Evolutionary conservation across 2,888 invertebrate species (phyloP).

Genomic region (Ormyrus nitidulus): DNA sequence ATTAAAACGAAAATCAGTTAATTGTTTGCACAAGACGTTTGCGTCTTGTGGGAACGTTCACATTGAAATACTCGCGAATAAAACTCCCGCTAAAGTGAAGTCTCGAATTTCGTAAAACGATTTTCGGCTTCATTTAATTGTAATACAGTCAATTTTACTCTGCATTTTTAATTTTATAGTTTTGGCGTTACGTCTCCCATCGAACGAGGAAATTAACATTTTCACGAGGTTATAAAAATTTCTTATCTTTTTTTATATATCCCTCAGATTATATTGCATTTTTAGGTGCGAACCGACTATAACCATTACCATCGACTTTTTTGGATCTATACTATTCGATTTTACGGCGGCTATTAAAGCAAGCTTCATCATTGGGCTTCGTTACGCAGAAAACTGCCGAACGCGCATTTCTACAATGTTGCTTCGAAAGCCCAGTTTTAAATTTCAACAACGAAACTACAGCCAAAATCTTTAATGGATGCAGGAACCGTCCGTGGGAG

Average conservation of each 20-base stretch:
- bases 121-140: no score
- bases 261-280: neutral
- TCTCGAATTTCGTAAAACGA: no score
- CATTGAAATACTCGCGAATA: neutral
- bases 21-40: neutral
- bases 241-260: conserved; percentile 10
- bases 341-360: conserved; percentile 5
- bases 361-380: neutral
- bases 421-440: neutral
- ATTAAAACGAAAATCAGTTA: neutral
- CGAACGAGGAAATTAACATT: conserved; percentile 5
- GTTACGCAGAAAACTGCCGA: neutral
- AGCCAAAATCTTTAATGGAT: no score
- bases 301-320: conserved; percentile 1
- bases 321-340: neutral
- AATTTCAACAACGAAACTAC: neutral
- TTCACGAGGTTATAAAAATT: conserved; percentile 5
- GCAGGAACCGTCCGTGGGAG: no score
- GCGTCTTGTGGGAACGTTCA: neutral
- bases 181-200: neutral
- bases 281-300: conserved; percentile 17
- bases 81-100: no score
- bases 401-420: neutral
- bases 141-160: neutral
- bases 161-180: conserved; percentile 3